Evolutionary conservation across 2,113 vertebrate species (phyloP), one percentile per base, ranked within the genome.

Genomic region (Cathartes aura): DNA sequence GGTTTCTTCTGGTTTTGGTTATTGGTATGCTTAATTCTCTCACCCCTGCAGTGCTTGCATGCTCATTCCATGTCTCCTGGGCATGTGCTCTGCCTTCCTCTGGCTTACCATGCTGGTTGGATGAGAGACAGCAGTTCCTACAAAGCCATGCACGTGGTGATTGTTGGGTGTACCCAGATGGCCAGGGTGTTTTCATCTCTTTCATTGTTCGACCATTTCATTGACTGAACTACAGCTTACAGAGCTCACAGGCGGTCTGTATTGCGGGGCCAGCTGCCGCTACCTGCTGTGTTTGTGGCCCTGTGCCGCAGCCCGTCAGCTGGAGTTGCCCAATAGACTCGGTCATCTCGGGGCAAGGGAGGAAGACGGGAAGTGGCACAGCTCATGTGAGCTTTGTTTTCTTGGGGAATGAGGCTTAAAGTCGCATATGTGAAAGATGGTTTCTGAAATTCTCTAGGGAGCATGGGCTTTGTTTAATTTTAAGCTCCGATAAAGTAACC

Each of bases 301-400:
- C 58, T 30, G 27, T 20, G 38, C 38, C 2, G 3, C n/a, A 40
- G 56, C 40, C 0, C 1, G 11, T 47, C 60, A 15, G 56, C 40
- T 60, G 40, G 73, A 22, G 32, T 24, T 80, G 63, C 58, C 80
- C 47, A 7, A 5, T 29, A 71, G 29, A 45, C 34, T n/a, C 0
- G 0, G 23, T 59, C 30, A 50, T 60, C 40, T 29, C 0, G 3
- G 36, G 29, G 11, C 0, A 0, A 71, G 60, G n/a, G 34, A 47
- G 53, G 43, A 68, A 38, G 72, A 18, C 0, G 4, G 32, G 48
- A 68, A 66, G 34, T 26, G 34, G 42, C 36, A 45, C 34, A 29
- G 40, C 52, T 85, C 19, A 26, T 0, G 2, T n/a, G 23, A 55
- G 12, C 62, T 66, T 81, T 36, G 21, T 26, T 82, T 82, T 56